A percentile compares a stretch with the other conserved stretches of the same genome.
These are phyloP conservation scores for Agriopis aurantiaria DNA, from an alignment of 2,888 invertebrate genomes.

Conservation along the genomic window DNA sequence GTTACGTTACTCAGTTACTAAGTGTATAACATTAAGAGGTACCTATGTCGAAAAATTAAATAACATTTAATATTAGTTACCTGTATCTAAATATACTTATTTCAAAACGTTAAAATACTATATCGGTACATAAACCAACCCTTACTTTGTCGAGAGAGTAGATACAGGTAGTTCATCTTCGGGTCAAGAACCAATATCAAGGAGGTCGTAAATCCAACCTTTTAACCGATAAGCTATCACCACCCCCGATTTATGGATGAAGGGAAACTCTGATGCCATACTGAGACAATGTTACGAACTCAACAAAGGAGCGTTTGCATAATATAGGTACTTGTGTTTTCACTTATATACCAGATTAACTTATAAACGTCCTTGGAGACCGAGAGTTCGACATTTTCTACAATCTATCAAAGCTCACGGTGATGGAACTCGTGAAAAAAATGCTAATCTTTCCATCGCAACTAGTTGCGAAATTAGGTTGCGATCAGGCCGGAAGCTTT, in stretches of 20 bases:
- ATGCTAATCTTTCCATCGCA: too few relatives aligned
- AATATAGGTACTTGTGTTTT: background rate
- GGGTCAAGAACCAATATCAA: conserved; percentile 30
- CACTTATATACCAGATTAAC: background rate
- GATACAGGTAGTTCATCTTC: conserved; percentile 23
- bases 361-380: background rate
- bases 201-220: conserved; percentile 30
- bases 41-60: too few relatives aligned
- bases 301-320: background rate
- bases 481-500: too few relatives aligned
- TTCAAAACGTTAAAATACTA: too few relatives aligned
- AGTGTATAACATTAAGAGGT: too few relatives aligned
- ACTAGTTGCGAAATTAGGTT: too few relatives aligned
- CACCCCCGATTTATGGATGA: conserved; percentile 25
- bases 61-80: background rate
- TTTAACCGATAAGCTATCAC: conserved; percentile 33
- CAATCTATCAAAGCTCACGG: too few relatives aligned
- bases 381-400: too few relatives aligned
- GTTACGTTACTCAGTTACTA: too few relatives aligned
- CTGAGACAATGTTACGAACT: conserved; percentile 6
- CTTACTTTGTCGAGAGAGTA: background rate
- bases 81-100: background rate
- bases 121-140: background rate
- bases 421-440: too few relatives aligned
- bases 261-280: conserved; percentile 18